phyloP scores from a whole-genome alignment of 2,113 vertebrate genomes.

The Tautogolabrus adspersus region DNA sequence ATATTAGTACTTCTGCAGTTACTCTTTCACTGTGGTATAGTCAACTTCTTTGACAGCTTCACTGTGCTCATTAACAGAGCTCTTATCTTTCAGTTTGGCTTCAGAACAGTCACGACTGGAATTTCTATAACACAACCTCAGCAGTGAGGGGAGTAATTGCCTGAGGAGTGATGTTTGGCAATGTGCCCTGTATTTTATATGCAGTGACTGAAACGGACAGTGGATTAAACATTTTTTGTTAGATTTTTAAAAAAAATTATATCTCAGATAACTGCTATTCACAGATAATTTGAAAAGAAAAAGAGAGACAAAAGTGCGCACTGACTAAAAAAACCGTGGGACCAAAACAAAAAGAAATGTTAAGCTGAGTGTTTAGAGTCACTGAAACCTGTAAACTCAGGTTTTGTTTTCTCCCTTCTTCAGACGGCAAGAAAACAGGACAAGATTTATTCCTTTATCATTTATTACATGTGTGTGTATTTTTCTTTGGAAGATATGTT shows the following conservation, averaged over 20 bases:
- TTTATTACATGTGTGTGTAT: slow-evolving; percentile 39
- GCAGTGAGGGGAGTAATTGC: background rate
- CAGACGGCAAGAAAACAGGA: background rate
- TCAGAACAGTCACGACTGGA: slow-evolving; percentile 23
- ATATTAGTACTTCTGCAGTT: background rate
- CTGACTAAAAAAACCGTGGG: no score
- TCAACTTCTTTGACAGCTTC: background rate
- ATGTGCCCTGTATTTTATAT: background rate
- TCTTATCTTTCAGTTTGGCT: background rate
- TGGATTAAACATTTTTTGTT: background rate
- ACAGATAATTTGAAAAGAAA: background rate
- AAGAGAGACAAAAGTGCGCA: background rate
- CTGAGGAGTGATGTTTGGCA: slow-evolving; percentile 17
- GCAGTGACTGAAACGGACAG: slow-evolving; percentile 18
- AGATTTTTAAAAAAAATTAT: no score
- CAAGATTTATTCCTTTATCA: background rate
- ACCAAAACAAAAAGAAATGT: background rate
- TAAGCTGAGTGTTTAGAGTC: background rate
- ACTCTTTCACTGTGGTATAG: background rate
- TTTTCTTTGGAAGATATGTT: slow-evolving; percentile 1
- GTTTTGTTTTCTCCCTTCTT: background rate
- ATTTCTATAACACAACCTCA: slow-evolving; percentile 9
- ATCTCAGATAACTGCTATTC: background rate
- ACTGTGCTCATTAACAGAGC: background rate
- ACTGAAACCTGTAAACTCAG: no score